Percentiles rank a stretch among this genome's conserved stretches.
Conservation (phyloP, 2,797 vertebrate genomes). For the Cottoperca gobio region DNA sequence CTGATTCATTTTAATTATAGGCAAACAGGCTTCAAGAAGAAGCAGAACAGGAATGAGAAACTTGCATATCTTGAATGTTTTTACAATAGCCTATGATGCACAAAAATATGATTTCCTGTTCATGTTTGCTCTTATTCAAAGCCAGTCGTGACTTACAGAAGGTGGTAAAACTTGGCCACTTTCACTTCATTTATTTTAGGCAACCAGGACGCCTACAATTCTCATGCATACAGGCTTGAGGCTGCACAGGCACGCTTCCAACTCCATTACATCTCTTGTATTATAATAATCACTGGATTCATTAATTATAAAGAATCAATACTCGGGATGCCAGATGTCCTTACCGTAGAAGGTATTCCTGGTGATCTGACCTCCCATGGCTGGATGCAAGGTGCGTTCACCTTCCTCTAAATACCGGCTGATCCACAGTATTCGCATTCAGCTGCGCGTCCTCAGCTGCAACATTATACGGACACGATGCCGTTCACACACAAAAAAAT, state of each 20-base stretch:
- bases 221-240: conserved; percentile 33
- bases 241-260: conserved; percentile 32
- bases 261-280: not conserved
- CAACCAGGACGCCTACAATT: conserved; percentile 56
- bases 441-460: conserved; percentile 60
- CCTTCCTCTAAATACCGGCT: conserved; percentile 63
- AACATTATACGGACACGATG: conserved; percentile 46
- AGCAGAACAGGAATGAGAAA: not conserved
- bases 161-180: conserved; percentile 55
- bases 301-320: not conserved
- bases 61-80: not conserved
- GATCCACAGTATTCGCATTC: conserved; percentile 43
- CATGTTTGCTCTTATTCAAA: conserved; percentile 2
- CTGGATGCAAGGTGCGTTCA: conserved; percentile 80
- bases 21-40: not conserved
- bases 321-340: conserved; percentile 43
- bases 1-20: not conserved
- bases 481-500: not conserved
- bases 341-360: conserved; percentile 90
- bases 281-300: not conserved
- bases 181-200: conserved; percentile 56
- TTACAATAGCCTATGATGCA: not conserved
- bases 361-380: conserved; percentile 94
- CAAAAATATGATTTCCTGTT: not conserved
- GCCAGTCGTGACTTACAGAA: conserved; percentile 63